Evolutionary conservation across 2,797 vertebrate genomes (phyloP).

Genomic region (Gallinago stenura): DNA sequence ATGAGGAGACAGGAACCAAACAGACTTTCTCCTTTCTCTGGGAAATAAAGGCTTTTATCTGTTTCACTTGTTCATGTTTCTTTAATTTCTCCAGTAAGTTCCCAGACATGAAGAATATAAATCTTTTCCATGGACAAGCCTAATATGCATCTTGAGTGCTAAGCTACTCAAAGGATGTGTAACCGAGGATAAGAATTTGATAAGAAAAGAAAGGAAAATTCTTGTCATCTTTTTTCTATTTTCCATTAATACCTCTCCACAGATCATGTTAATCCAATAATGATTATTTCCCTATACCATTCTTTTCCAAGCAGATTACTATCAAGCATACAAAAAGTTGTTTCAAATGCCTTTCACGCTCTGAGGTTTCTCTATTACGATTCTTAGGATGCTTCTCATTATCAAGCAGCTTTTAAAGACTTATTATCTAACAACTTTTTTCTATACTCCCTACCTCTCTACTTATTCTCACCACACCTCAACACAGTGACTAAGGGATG

Average conservation of each 20-base stretch:
- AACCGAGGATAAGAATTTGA: not conserved
- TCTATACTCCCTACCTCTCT: not conserved
- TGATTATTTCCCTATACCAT: not conserved
- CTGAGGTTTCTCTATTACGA: not conserved
- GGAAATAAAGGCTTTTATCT: not conserved
- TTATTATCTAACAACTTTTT: not conserved
- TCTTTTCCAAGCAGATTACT: conserved; percentile 6
- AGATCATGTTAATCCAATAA: conserved; percentile 6
- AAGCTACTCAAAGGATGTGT: not conserved
- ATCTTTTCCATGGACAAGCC: not conserved
- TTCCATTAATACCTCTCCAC: conserved; percentile 12
- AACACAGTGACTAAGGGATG: not conserved
- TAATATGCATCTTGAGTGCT: not conserved
- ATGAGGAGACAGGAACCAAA: not conserved
- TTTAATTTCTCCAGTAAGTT: not conserved
- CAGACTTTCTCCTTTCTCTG: not conserved
- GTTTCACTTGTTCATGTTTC: not conserved
- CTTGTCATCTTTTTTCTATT: not conserved
- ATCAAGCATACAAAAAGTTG: not conserved
- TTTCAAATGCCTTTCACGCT: not conserved
- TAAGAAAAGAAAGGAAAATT: not conserved
- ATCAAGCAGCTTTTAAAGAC: conserved; percentile 1
- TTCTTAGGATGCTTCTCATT: not conserved
- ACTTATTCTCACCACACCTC: not conserved
- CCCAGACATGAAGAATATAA: not conserved